phyloP scores from a whole-genome alignment of 2,888 invertebrate genomes.

The Protophormia terraenovae region DNA sequence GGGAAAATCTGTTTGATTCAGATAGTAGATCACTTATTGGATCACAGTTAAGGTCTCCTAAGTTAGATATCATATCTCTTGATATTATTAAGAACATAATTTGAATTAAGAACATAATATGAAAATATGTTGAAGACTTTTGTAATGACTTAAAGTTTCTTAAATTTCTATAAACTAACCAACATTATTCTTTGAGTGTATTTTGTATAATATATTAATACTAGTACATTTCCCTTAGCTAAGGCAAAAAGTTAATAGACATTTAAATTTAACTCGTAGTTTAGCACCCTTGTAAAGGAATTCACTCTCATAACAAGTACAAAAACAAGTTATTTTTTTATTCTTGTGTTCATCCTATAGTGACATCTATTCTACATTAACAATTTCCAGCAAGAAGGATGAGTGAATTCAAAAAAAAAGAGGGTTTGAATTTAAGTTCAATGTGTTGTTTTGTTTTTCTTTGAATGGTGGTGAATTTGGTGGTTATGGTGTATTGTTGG shows the following conservation, averaged over 20 bases:
- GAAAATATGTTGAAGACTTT: too few relatives aligned
- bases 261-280: slow-evolving; percentile 69
- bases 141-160: too few relatives aligned
- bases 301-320: slow-evolving; percentile 8
- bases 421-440: slow-evolving; percentile 41
- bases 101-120: too few relatives aligned
- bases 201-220: background rate
- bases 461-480: slow-evolving; percentile 66
- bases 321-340: background rate
- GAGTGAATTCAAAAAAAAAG: background rate
- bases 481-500: slow-evolving; percentile 63
- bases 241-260: slow-evolving; percentile 79
- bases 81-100: too few relatives aligned
- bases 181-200: slow-evolving; percentile 24
- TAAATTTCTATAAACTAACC: background rate
- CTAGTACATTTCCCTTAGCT: slow-evolving; percentile 59
- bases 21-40: too few relatives aligned
- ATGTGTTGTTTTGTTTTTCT: slow-evolving; percentile 59
- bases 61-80: too few relatives aligned
- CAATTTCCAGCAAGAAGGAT: slow-evolving; percentile 10
- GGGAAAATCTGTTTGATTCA: too few relatives aligned
- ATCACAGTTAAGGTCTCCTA: too few relatives aligned
- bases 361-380: slow-evolving; percentile 66
- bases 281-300: slow-evolving; percentile 73
- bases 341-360: slow-evolving; percentile 13